Evolutionary conservation across 2,797 vertebrate genomes (phyloP).

Genomic region (Peromyscus eremicus): DNA sequence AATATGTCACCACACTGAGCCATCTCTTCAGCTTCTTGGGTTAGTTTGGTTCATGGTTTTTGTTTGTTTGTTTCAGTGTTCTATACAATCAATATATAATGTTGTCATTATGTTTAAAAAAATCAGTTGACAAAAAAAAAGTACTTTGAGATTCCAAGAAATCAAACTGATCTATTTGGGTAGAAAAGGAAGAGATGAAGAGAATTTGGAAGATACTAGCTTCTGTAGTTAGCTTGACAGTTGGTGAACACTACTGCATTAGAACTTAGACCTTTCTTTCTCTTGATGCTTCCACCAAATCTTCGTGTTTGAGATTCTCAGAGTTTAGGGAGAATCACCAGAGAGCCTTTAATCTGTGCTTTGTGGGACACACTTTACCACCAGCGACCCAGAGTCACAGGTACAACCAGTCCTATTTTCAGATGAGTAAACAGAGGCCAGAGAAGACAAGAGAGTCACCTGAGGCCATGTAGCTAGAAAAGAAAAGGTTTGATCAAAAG

Average conservation of each 20-base stretch:
- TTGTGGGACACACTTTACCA: neutral
- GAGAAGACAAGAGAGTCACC: neutral
- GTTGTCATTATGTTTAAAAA: conserved; percentile 27
- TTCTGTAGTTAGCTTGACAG: fast-evolving
- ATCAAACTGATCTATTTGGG: neutral
- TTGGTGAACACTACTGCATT: neutral
- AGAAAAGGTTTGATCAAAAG: too few species aligned
- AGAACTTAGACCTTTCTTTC: neutral
- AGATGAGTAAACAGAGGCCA: conserved; percentile 34
- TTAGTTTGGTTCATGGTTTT: neutral
- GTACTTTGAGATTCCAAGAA: neutral
- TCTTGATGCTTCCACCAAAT: neutral
- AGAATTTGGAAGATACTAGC: neutral
- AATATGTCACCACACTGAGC: too few species aligned
- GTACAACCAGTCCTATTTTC: neutral
- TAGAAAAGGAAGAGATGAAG: neutral
- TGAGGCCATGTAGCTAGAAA: neutral
- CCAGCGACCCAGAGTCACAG: neutral
- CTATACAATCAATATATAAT: neutral
- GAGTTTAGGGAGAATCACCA: neutral
- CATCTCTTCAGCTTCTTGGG: neutral
- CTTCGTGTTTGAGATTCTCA: neutral
- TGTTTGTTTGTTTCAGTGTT: neutral
- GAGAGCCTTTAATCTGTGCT: neutral
- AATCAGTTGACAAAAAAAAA: conserved; percentile 13